A percentile compares a stretch with the other conserved stretches of the same genome.
These are phyloP conservation scores for Pimpla rufipes DNA, from an alignment of 2,888 invertebrate species.

Conservation along the genomic window DNA sequence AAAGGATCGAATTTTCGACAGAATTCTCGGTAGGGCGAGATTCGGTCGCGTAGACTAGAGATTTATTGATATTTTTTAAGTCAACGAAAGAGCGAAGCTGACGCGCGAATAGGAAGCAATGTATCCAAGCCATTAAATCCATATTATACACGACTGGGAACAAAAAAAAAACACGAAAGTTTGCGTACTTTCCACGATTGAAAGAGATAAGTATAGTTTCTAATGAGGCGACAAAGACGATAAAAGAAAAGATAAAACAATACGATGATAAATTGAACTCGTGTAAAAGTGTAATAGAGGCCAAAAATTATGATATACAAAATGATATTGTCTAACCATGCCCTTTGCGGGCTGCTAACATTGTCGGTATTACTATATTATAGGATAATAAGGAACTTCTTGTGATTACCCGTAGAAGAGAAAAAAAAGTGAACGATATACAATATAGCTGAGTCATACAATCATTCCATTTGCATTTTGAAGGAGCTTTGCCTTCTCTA, in stretches of 20 bases:
- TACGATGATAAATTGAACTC: slow-evolving; percentile 37
- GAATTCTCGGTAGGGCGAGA: background rate
- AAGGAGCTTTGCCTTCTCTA: no score
- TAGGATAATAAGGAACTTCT: slow-evolving; percentile 72
- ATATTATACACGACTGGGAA: slow-evolving; percentile 73
- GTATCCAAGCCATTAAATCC: slow-evolving; percentile 32
- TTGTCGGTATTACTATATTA: slow-evolving; percentile 73
- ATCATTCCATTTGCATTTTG: slow-evolving; percentile 79
- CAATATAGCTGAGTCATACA: slow-evolving; percentile 56
- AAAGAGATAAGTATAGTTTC: slow-evolving; percentile 43
- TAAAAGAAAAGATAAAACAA: slow-evolving; percentile 16
- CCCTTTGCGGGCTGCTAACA: slow-evolving; percentile 66
- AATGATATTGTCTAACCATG: slow-evolving; percentile 70
- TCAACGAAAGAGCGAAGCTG: slow-evolving; percentile 1
- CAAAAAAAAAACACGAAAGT: slow-evolving; percentile 69
- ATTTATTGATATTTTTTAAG: slow-evolving; percentile 40
- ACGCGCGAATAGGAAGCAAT: slow-evolving; percentile 26
- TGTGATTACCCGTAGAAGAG: slow-evolving; percentile 72
- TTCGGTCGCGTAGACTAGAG: slow-evolving; percentile 13
- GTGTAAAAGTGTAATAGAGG: slow-evolving; percentile 73
- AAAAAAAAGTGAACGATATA: slow-evolving; percentile 32
- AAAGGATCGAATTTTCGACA: slow-evolving; percentile 16
- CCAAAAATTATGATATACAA: slow-evolving; percentile 75
- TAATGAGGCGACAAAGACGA: slow-evolving; percentile 35
- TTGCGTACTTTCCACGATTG: slow-evolving; percentile 44